phyloP scores from a whole-genome alignment of 2,113 vertebrate species.

The Chaetura pelagica region DNA sequence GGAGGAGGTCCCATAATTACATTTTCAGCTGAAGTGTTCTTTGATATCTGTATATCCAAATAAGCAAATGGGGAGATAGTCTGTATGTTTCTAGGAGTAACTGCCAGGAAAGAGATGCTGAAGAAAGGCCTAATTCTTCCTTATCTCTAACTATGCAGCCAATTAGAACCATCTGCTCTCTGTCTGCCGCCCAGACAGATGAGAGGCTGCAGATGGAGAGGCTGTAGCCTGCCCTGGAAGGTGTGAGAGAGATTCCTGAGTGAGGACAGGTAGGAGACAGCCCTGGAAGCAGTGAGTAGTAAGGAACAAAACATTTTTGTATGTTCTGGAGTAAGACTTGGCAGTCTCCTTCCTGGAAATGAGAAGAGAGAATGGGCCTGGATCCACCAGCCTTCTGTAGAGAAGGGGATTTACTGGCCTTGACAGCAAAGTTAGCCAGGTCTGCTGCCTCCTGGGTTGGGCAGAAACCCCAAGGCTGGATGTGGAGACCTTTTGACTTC shows the following conservation, averaged over 20 bases:
- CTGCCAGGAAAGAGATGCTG: neutral
- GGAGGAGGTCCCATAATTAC: neutral
- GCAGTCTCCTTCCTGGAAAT: neutral
- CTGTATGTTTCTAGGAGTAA: neutral
- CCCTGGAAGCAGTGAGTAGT: neutral
- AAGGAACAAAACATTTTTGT: neutral
- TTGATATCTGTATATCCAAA: neutral
- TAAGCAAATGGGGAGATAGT: neutral
- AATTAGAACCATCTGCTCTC: slow-evolving; percentile 54
- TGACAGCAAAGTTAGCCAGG: neutral
- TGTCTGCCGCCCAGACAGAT: slow-evolving; percentile 1
- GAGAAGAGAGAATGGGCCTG: neutral
- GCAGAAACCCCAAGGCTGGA: neutral
- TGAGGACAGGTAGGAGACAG: slow-evolving; percentile 55
- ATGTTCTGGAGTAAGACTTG: neutral
- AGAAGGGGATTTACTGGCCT: neutral
- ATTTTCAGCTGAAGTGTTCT: neutral
- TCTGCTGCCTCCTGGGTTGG: neutral
- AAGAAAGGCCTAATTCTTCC: slow-evolving; percentile 7
- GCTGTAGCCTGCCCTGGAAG: slow-evolving; percentile 40
- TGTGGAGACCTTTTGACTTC: neutral
- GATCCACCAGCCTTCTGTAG: neutral
- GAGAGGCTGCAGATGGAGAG: slow-evolving; percentile 49
- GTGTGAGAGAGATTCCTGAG: neutral
- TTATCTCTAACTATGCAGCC: slow-evolving; percentile 23